Percentiles rank a stretch among this genome's conserved stretches.
Conservation (phyloP, 2,113 vertebrate genomes). For the Oncorhynchus nerka region DNA sequence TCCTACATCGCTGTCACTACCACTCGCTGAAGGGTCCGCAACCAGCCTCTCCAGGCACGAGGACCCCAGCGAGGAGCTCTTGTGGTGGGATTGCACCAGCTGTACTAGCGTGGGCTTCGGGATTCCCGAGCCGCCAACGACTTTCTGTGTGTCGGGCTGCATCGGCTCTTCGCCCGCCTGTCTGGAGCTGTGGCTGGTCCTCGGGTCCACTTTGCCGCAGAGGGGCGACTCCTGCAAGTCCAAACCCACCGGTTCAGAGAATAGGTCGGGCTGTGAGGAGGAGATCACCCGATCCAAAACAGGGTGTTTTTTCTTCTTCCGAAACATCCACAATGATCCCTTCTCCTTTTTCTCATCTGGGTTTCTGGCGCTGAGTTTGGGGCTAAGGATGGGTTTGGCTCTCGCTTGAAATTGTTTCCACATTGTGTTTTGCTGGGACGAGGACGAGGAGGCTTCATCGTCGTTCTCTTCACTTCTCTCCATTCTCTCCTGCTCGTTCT, state of each 20-base stretch:
- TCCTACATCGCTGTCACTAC: not conserved
- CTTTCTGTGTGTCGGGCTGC: slow-evolving; percentile 14
- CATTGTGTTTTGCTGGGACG: slow-evolving; percentile 77
- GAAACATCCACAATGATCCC: slow-evolving; percentile 64
- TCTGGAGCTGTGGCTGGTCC: slow-evolving; percentile 34
- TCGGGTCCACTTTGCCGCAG: slow-evolving; percentile 42
- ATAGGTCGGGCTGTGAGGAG: slow-evolving; percentile 87
- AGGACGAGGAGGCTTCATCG: slow-evolving; percentile 58
- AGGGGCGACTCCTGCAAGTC: slow-evolving; percentile 48
- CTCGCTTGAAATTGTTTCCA: slow-evolving; percentile 83
- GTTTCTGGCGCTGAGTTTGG: slow-evolving; percentile 60
- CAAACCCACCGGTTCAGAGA: slow-evolving; percentile 65
- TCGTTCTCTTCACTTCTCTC: slow-evolving; percentile 46
- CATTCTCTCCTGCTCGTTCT: slow-evolving; percentile 57
- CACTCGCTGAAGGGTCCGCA: slow-evolving; percentile 11
- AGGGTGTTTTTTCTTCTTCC: slow-evolving; percentile 69
- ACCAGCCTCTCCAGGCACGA: slow-evolving; percentile 52
- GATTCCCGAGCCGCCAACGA: not conserved
- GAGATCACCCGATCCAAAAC: slow-evolving; percentile 83
- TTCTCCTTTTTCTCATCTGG: slow-evolving; percentile 63
- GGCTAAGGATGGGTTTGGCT: slow-evolving; percentile 69
- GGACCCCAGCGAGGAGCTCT: slow-evolving; percentile 73
- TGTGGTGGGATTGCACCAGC: slow-evolving; percentile 81
- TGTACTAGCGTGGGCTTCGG: slow-evolving; percentile 54
- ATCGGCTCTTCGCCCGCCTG: slow-evolving; percentile 47